These are phyloP conservation scores for Mycalesis mineus DNA, from an alignment of 2,888 invertebrate genomes.

Conservation along the genomic window DNA sequence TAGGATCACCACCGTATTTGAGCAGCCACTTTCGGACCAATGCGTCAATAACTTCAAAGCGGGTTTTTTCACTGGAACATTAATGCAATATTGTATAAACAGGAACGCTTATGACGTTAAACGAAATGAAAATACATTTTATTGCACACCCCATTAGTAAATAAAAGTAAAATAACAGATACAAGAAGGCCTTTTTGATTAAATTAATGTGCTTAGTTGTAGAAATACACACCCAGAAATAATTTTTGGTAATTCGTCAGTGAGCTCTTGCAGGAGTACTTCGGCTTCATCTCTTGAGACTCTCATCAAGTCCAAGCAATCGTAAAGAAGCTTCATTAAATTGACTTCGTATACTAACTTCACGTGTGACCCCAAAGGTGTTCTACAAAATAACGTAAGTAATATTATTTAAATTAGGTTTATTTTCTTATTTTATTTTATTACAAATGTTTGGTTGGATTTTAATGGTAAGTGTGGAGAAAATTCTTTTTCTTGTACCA, in stretches of 20 bases:
- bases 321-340: conserved; percentile 54
- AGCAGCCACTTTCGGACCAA: conserved; percentile 58
- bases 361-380: conserved; percentile 47
- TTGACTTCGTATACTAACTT: conserved; percentile 49
- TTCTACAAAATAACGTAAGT: conserved; percentile 35
- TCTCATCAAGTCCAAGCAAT: conserved; percentile 60
- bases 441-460: too few species aligned
- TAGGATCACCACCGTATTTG: conserved; percentile 61
- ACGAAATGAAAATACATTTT: too few species aligned
- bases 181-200: too few species aligned
- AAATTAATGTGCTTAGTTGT: neutral
- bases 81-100: neutral
- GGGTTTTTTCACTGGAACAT: conserved; percentile 46
- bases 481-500: too few species aligned
- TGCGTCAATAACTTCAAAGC: conserved; percentile 58
- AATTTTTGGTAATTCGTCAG: conserved; percentile 48
- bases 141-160: too few species aligned
- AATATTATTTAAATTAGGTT: too few species aligned
- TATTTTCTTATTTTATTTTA: too few species aligned
- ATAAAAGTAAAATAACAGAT: too few species aligned
- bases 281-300: conserved; percentile 48
- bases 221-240: conserved; percentile 49
- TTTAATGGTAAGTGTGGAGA: too few species aligned
- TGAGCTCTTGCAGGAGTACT: conserved; percentile 49
- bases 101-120: too few species aligned